phyloP scores from a whole-genome alignment of 2,888 invertebrate species.

The Pristionchus entomophagus region DNA sequence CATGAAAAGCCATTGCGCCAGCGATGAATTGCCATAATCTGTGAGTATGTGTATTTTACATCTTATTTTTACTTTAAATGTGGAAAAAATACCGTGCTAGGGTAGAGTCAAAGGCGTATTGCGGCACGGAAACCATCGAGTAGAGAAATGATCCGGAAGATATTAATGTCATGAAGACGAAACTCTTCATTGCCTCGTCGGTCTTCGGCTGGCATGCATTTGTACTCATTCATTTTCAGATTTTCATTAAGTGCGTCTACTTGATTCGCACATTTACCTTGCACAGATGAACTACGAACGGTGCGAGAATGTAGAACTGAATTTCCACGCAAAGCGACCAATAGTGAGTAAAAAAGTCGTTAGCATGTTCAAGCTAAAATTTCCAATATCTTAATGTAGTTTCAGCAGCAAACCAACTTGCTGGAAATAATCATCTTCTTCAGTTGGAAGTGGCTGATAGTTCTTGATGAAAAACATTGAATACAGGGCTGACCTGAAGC shows the following conservation, averaged over 20 bases:
- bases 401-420: not conserved
- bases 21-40: slow-evolving; percentile 23
- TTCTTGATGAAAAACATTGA: not conserved
- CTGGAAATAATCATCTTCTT: slow-evolving; percentile 11
- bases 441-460: not conserved
- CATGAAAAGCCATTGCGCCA: slow-evolving; percentile 5
- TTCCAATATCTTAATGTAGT: not conserved
- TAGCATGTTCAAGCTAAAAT: not conserved
- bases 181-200: not conserved
- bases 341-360: slow-evolving; percentile 2
- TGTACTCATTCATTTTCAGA: not conserved
- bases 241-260: no score
- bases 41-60: no score
- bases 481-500: slow-evolving; percentile 12
- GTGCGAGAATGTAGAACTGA: slow-evolving; percentile 7
- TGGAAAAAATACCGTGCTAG: not conserved
- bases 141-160: not conserved
- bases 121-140: not conserved
- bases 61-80: not conserved
- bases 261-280: not conserved
- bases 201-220: not conserved
- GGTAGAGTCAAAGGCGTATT: slow-evolving; percentile 50
- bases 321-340: not conserved
- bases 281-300: not conserved
- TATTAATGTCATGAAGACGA: not conserved